Conservation (phyloP, 2,888 invertebrate species). For the Conops quadrifasciatus region DNA sequence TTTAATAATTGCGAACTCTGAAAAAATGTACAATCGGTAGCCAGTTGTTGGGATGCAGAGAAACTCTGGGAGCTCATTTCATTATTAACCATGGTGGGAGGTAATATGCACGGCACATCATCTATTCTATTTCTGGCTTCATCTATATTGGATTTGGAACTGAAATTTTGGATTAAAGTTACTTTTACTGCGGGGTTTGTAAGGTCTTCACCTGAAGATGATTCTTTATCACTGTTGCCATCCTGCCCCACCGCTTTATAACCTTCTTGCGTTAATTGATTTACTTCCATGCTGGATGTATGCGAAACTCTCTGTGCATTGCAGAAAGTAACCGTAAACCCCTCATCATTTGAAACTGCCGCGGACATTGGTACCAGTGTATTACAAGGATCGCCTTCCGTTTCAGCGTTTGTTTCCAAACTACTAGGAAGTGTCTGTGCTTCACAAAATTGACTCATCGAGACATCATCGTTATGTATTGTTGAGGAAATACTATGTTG, state of each 20-base stretch:
- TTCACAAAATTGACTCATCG: slow-evolving; percentile 13
- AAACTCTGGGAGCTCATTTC: slow-evolving; percentile 6
- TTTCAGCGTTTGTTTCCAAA: slow-evolving; percentile 17
- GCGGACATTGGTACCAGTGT: too few species aligned
- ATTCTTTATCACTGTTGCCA: neutral
- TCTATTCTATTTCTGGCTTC: too few species aligned
- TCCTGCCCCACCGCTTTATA: too few species aligned
- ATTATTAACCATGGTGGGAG: neutral
- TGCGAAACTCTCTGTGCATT: too few species aligned
- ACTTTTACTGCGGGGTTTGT: neutral
- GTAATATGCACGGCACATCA: neutral
- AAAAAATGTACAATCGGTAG: slow-evolving; percentile 42
- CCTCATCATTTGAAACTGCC: neutral
- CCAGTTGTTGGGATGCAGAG: slow-evolving; percentile 41
- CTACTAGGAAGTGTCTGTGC: slow-evolving; percentile 37
- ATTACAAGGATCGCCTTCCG: too few species aligned
- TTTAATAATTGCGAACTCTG: slow-evolving; percentile 37
- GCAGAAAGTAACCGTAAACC: too few species aligned
- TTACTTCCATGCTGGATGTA: too few species aligned
- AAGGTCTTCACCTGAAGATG: neutral
- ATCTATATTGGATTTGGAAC: too few species aligned
- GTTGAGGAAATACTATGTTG: too few species aligned
- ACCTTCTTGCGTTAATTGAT: neutral
- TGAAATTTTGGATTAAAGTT: neutral
- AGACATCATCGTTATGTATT: neutral